phyloP scores from a whole-genome alignment of 2,797 vertebrate genomes.

The Chelonia mydas region DNA sequence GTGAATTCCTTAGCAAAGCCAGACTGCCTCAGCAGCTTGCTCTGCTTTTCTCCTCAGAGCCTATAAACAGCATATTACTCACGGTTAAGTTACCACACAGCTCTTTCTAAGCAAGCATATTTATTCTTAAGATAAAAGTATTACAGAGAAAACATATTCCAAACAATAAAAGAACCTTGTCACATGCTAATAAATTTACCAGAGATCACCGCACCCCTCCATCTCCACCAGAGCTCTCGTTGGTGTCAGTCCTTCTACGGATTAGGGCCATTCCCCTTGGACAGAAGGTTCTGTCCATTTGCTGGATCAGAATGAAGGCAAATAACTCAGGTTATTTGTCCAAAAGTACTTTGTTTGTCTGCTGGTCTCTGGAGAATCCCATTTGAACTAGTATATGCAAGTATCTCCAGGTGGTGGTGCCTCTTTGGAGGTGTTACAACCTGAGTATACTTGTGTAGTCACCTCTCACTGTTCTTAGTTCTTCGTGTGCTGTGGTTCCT shows the following conservation, averaged over 20 bases:
- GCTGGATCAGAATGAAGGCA: background rate
- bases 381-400: background rate
- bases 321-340: background rate
- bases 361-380: background rate
- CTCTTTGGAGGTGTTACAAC: background rate
- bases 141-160: background rate
- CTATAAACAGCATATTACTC: background rate
- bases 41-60: background rate
- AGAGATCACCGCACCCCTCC: background rate
- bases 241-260: background rate
- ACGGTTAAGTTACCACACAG: background rate
- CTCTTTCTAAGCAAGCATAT: background rate
- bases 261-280: background rate
- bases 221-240: background rate
- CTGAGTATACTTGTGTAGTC: background rate
- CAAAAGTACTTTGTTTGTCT: background rate
- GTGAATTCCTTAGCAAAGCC: background rate
- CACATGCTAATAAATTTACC: background rate
- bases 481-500: background rate
- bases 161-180: background rate
- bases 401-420: background rate
- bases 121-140: background rate
- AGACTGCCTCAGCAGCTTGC: background rate
- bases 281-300: background rate
- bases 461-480: background rate